phyloP scores from a whole-genome alignment of 2,113 vertebrate genomes.

The Eurystomus gularis region DNA sequence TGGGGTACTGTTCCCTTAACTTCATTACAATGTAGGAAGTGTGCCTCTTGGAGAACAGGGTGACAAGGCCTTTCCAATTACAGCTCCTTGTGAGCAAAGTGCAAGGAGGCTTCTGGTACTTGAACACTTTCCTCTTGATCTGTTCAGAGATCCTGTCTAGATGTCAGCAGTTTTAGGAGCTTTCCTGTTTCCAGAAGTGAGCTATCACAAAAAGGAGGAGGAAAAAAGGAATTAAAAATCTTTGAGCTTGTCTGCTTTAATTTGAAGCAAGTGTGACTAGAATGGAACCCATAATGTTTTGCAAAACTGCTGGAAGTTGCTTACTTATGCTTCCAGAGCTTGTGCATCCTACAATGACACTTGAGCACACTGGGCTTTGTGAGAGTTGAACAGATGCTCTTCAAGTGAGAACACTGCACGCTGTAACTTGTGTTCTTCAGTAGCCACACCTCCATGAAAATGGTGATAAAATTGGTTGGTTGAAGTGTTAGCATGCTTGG shows the following conservation, averaged over 20 bases:
- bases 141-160: no score
- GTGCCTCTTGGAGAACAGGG: background rate
- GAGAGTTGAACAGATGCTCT: background rate
- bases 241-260: no score
- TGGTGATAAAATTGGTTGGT: background rate
- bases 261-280: no score
- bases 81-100: background rate
- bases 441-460: background rate
- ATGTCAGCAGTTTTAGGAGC: no score
- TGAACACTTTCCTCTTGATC: no score
- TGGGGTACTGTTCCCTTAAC: background rate
- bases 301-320: background rate
- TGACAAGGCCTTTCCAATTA: background rate
- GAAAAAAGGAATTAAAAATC: no score
- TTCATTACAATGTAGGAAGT: background rate
- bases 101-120: background rate
- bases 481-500: background rate
- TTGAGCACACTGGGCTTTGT: background rate
- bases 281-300: background rate
- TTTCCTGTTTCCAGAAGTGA: no score
- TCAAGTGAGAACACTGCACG: background rate
- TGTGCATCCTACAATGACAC: background rate
- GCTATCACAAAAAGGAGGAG: no score
- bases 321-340: background rate
- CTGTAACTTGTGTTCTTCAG: background rate